phyloP scores from a whole-genome alignment of 2,797 vertebrate species.

The Danio choprae region DNA sequence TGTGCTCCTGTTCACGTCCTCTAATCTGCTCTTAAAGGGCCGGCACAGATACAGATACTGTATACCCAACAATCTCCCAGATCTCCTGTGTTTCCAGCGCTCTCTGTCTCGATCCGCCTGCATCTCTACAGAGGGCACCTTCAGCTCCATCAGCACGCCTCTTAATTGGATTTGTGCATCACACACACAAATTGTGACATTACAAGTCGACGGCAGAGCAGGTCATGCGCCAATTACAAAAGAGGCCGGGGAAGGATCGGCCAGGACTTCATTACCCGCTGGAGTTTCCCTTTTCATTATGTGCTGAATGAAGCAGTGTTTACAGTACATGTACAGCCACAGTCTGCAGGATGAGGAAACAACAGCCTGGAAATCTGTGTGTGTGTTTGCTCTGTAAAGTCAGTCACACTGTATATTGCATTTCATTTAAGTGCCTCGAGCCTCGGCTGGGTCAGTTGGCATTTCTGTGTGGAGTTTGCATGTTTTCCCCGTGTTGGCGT shows the following conservation, averaged over 20 bases:
- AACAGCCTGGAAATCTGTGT: constrained; percentile 23
- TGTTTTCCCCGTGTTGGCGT: too few species aligned
- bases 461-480: too few species aligned
- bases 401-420: too few species aligned
- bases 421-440: too few species aligned
- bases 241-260: constrained; percentile 42
- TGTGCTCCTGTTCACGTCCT: constrained; percentile 61
- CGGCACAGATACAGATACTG: constrained; percentile 64
- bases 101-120: constrained; percentile 37
- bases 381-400: too few species aligned
- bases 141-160: constrained; percentile 65
- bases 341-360: not conserved
- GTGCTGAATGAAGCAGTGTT: constrained; percentile 40
- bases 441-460: too few species aligned
- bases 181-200: constrained; percentile 74
- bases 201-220: constrained; percentile 72
- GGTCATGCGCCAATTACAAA: constrained; percentile 80
- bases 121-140: constrained; percentile 72
- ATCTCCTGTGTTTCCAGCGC: too few species aligned
- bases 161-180: constrained; percentile 76
- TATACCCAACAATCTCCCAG: constrained; percentile 69
- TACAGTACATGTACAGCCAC: not conserved
- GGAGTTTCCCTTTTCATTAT: constrained; percentile 55
- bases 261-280: constrained; percentile 71
- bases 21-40: constrained; percentile 71